Conservation (phyloP, 2,113 vertebrate genomes). For the Petroica traversi region DNA sequence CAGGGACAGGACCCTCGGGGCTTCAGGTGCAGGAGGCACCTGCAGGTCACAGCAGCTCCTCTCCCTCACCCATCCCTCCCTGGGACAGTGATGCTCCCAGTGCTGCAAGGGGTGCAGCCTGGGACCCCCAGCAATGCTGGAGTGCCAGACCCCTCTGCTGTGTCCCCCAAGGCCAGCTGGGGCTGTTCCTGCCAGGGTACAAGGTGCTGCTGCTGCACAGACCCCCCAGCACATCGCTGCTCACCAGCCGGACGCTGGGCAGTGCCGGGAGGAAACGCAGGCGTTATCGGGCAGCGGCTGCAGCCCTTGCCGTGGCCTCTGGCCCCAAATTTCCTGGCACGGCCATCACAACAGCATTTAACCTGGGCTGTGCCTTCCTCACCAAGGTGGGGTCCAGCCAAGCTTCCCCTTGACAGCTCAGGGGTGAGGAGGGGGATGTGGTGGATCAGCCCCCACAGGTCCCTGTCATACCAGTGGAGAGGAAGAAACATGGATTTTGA, state of each 20-base stretch:
- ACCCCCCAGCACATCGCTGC: neutral
- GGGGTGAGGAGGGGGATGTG: neutral
- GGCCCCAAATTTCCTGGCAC: conserved; percentile 14
- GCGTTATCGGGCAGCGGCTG: neutral
- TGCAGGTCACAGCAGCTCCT: neutral
- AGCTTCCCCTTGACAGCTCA: neutral
- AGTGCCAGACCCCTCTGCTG: neutral
- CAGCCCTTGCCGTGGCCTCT: neutral
- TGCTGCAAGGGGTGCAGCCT: accelerated
- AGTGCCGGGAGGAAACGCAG: neutral
- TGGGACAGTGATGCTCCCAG: neutral
- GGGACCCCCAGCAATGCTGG: neutral
- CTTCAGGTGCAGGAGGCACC: conserved; percentile 35
- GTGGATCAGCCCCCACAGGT: neutral
- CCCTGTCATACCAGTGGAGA: neutral
- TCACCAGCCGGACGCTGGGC: neutral
- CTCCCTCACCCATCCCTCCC: neutral
- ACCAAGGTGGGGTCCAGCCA: neutral
- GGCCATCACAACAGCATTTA: neutral
- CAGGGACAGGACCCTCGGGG: neutral
- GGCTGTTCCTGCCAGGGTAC: neutral
- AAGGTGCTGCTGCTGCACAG: neutral
- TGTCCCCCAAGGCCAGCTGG: neutral
- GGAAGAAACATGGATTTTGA: neutral
- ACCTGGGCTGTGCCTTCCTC: neutral